These are phyloP conservation scores for Apamea monoglypha DNA, from an alignment of 2,888 invertebrate species.

Conservation along the genomic window DNA sequence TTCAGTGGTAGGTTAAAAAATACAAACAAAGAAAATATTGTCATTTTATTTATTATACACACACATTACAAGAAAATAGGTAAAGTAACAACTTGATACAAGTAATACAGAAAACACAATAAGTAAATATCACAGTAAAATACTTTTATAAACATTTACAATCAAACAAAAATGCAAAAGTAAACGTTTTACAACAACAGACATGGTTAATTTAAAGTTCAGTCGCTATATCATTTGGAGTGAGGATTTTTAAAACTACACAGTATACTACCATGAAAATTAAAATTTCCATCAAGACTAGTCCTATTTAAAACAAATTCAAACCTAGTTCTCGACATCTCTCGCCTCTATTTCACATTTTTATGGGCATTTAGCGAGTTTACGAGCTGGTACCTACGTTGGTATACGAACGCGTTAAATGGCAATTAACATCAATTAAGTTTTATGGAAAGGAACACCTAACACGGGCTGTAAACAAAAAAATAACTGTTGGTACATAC, in stretches of 20 bases:
- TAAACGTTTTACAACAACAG: not conserved
- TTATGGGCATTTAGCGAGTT: constrained; percentile 29
- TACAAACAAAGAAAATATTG: not conserved
- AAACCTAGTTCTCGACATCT: not conserved
- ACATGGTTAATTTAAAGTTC: not conserved
- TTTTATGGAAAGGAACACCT: constrained; percentile 42
- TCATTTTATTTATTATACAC: constrained; percentile 14
- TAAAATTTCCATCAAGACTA: too few relatives aligned
- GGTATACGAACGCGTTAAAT: constrained; percentile 41
- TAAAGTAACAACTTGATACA: not conserved
- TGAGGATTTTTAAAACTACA: not conserved
- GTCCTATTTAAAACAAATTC: not conserved
- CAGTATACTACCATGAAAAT: not conserved
- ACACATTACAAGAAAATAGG: not conserved
- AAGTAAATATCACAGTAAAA: not conserved
- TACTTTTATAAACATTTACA: not conserved
- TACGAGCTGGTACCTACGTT: not conserved
- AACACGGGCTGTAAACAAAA: constrained; percentile 19
- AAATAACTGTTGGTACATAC: not conserved
- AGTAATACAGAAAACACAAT: not conserved
- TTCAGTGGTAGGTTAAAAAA: not conserved
- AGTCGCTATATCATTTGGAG: too few relatives aligned
- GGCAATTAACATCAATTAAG: constrained; percentile 54
- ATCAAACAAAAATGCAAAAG: not conserved
- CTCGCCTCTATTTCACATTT: constrained; percentile 1